Base-by-base conservation (phyloP, 2,888 invertebrate species). In the Cheilosia impressa region DNA sequence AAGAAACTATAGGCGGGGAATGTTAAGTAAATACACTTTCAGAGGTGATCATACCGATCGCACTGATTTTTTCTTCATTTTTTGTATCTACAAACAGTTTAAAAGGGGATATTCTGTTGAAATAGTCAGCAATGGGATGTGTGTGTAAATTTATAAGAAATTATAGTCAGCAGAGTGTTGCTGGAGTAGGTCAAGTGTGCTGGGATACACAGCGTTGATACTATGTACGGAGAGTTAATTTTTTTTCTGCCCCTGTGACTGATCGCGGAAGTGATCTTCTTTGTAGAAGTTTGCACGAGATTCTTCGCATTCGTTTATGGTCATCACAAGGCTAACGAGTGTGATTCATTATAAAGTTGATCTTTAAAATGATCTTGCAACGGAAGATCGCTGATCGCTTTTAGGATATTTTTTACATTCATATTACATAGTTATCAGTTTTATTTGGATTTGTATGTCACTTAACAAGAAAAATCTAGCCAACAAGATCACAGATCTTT, bases 91-190 rank as follows among this genome's bases (percentile, higher is more conserved):
- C 9, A 52, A 41, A 22, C 17, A 47, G 43, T 65, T 60, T 69
- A 58, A 68, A 84, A 75, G 83, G 69, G 69, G 83, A 84, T 73
- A 76, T 69, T 79, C 52, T 55, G 17, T 78, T 22, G 38, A 66
- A 58, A 22, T 50, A 38, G 24, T 22, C 45, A 34, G 55, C 47
- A 27, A 10, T 52, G 38, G 15, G 15, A 45, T 66, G 52, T 66
- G 62, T 69, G 65, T 47, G 71, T 73, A 58, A 45, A 24, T 71
- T 69, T 57, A 45, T 27, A 13, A 45, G 45, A 65, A 43, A 31
- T 22, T 34, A 58, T 52, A 45, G 53, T 34, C n/a, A 63, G 38
- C 24, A 22, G 13, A 53, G 83, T 66, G 71, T 62, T 66, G 72
- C 66, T 73, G 50, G 43, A 41, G 31, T 15, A 34, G 24, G 45